Base-by-base conservation (phyloP, 1,140 invertebrate genomes). In the Arion vulgaris region DNA sequence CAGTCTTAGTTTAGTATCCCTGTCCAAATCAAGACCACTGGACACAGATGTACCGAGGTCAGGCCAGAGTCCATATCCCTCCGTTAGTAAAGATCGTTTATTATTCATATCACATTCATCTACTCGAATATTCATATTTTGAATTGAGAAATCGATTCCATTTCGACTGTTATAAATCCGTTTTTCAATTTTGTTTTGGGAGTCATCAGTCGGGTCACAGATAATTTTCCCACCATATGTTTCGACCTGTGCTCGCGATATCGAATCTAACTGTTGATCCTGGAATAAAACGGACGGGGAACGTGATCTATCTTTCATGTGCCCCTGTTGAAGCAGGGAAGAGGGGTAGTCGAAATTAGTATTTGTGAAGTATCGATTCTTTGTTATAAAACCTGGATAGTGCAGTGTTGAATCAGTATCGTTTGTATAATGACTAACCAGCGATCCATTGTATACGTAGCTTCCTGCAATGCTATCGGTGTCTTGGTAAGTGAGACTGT, bases 381-480 rank as follows among this genome's bases (percentile, higher is more conserved):
- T 57, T 1, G 32, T 15, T 2, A 53, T n/a, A 32, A 49, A 11
- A 49, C 34, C 32, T 39, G 62, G 66, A 23, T 68, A 68, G 57
- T 32, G 51, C 11, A 80, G 19, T 26, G 23, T 17, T 19, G 19
- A 49, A 26, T 28, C 39, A n/a, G 78, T n/a, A 39, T 71, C 62
- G 5, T 45, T 17, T 15, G 75, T 53, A 1, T 17, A 38, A 9
- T 80, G 62, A 39, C 80, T 81, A 17, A 73, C 2, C 19, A 81
- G 36, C 1, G 80, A 81, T 13, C 80, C 80, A 51, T 74, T 81
- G 36, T 81, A 81, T 4, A 81, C 38, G 51, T 74, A 81, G 51
- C 71, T 74, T 32, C 53, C 68, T 1, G 79, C 68, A 68, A 51
- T 49, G 71, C 11, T 73, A 26, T 74, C 80, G 26, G 32, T 74